Conservation (phyloP, 2,888 invertebrate genomes). For the Alcis repandata region DNA sequence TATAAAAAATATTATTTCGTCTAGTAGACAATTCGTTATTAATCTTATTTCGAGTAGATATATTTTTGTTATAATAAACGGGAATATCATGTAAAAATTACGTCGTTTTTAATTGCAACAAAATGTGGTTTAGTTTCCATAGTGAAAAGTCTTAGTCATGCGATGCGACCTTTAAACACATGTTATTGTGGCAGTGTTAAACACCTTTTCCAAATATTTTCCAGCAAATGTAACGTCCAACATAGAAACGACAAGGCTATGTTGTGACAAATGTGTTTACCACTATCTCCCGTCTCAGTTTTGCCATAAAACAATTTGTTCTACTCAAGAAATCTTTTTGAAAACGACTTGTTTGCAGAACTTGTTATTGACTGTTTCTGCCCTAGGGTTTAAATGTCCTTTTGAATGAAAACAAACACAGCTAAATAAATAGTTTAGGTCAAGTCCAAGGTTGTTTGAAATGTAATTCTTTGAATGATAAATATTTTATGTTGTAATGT, state of each 20-base stretch:
- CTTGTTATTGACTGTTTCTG: constrained; percentile 31
- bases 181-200: constrained; percentile 3
- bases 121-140: no score
- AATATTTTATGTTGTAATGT: neutral
- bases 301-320: constrained; percentile 51
- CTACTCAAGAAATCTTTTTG: constrained; percentile 52
- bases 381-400: constrained; percentile 10
- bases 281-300: constrained; percentile 45
- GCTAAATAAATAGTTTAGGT: neutral
- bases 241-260: constrained; percentile 53
- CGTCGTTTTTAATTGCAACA: neutral
- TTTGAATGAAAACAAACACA: neutral
- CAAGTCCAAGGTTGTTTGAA: neutral
- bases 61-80: no score
- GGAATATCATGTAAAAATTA: neutral
- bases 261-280: constrained; percentile 70
- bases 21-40: no score
- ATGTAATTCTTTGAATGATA: neutral
- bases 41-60: no score
- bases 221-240: constrained; percentile 17
- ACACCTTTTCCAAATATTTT: constrained; percentile 16
- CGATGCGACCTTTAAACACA: constrained; percentile 1
- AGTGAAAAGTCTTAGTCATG: no score
- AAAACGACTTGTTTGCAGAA: constrained; percentile 48
- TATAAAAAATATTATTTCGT: no score